Evolutionary conservation across 2,888 invertebrate genomes (phyloP), one percentile per base, ranked within the genome.

Genomic region (Cordilura impudica): DNA sequence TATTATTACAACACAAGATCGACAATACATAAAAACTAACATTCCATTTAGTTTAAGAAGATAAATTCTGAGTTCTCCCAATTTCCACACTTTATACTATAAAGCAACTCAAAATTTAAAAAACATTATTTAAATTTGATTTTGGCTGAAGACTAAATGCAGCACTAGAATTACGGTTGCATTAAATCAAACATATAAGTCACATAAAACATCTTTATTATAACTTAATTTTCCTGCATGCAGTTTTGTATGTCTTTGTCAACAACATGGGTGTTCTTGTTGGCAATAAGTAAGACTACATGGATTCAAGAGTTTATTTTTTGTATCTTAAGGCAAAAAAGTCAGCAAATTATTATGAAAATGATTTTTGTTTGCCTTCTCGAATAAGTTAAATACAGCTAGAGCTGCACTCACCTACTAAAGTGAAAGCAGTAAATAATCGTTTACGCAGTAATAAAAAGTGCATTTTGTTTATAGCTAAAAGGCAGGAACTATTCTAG

Each of bases 341-440:
- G 51, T 51, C 51, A 43, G 51, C 60, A 60, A 70, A 61, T 51
- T 51, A 51, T 60, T 60, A 70, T 70, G 43, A 43, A 70, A 70
- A 70, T 43, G 60, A 60, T 70, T 70, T 53, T 43, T 51, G 29
- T 12, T 19, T 3, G 18, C 6, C 16, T 26, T 14, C 1, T 0
- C 14, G 7, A 53, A 18, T 29, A 31, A 31, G 8, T 0, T 10
- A 49, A 21, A 7, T n/a, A n/a, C n/a, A n/a, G n/a, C n/a, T n/a
- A n/a, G n/a, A n/a, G n/a, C n/a, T n/a, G n/a, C 53, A 63, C 45
- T 75, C 61, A 75, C 75, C 69, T 69, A 75, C 75, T 75, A 75
- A 75, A 75, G 75, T 75, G 75, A 75, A 75, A 75, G 75, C 63
- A 63, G 63, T 49, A 75, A 67, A 75, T 54, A 69, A n/a, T 51